Evolutionary conservation across 2,888 invertebrate species (phyloP).

Genomic region (Agrochola macilenta): DNA sequence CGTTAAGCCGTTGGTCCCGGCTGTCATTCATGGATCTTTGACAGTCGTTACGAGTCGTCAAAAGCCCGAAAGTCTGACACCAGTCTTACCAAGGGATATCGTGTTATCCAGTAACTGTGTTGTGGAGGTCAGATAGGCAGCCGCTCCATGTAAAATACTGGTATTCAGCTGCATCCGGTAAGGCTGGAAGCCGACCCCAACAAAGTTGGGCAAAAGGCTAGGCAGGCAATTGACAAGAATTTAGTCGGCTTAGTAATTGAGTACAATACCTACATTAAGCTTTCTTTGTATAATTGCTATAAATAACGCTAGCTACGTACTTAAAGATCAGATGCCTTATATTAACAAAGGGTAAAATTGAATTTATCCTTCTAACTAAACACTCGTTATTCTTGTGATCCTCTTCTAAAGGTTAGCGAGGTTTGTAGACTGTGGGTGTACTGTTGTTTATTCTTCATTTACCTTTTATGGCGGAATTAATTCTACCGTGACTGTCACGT

Average conservation of each 20-base stretch:
- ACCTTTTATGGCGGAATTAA: neutral
- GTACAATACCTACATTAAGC: neutral
- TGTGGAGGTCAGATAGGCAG: neutral
- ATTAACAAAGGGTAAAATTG: constrained; percentile 5
- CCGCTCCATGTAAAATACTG: neutral
- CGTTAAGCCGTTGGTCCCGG: neutral
- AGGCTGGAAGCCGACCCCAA: neutral
- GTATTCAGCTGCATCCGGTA: neutral
- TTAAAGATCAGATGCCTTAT: neutral
- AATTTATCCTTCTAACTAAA: constrained; percentile 5
- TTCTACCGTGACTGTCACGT: neutral
- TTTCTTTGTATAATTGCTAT: neutral
- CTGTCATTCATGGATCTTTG: neutral
- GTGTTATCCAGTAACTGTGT: neutral
- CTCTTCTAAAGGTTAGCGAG: neutral
- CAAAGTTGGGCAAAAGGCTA: neutral
- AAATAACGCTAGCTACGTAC: neutral
- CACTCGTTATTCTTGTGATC: neutral
- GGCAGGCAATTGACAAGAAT: neutral
- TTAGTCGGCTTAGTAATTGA: neutral
- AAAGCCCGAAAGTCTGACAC: neutral
- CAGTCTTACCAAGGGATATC: neutral
- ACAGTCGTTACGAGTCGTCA: neutral
- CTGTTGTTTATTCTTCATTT: neutral
- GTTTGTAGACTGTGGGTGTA: neutral